phyloP scores from a whole-genome alignment of 2,113 vertebrate genomes.

The Mustelus asterias region DNA sequence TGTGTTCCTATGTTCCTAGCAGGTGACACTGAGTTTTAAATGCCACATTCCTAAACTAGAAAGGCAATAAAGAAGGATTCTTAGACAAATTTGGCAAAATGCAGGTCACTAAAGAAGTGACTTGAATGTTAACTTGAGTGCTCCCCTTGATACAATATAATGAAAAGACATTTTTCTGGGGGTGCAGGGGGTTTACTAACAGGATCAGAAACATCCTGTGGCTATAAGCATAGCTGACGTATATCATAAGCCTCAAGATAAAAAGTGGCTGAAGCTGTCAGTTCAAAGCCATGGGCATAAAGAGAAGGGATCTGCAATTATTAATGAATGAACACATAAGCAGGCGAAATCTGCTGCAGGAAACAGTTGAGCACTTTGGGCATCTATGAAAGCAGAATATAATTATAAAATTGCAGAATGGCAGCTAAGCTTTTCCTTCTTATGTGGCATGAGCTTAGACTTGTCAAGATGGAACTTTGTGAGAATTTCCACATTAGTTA shows the following conservation, averaged over 20 bases:
- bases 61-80: background rate
- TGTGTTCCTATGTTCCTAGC: too few relatives aligned
- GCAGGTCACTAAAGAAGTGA: background rate
- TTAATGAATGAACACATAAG: background rate
- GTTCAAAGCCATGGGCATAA: background rate
- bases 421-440: background rate
- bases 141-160: background rate
- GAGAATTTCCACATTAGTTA: background rate
- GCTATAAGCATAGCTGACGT: background rate
- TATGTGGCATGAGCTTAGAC: background rate
- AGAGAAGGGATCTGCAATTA: background rate
- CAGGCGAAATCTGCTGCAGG: background rate
- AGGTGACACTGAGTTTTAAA: background rate
- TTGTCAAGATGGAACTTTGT: background rate
- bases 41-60: background rate
- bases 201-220: background rate
- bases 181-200: background rate
- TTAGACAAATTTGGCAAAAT: background rate
- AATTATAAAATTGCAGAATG: slow-evolving; percentile 2
- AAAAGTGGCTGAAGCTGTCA: background rate
- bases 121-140: background rate
- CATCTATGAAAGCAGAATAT: background rate
- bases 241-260: background rate
- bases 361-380: background rate
- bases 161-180: background rate